Conservation (phyloP, 2,113 vertebrate species). For the rabbit (Oryctolagus cuniculus) region DNA sequence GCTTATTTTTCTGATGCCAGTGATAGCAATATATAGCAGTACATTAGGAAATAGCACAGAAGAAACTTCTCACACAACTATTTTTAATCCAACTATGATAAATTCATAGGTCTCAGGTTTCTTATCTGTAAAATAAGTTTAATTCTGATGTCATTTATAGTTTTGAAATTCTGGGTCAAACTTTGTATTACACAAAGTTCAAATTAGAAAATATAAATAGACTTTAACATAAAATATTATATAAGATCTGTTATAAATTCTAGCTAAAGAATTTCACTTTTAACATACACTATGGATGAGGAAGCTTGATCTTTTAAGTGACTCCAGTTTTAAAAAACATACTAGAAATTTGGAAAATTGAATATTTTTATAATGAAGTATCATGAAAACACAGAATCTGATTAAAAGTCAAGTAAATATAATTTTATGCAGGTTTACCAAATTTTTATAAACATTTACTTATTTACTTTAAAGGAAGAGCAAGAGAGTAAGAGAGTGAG, state of each 20-base stretch:
- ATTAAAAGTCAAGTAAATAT: neutral
- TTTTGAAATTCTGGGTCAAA: slow-evolving; percentile 13
- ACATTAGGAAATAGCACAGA: neutral
- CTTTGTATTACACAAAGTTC: neutral
- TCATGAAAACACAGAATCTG: neutral
- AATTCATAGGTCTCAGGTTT: neutral
- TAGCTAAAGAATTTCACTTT: neutral
- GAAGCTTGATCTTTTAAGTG: neutral
- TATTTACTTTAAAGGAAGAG: too few relatives aligned
- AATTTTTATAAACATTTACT: neutral
- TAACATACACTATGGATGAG: neutral
- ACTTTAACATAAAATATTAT: slow-evolving; percentile 15
- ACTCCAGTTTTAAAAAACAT: slow-evolving; percentile 3
- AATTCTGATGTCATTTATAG: slow-evolving; percentile 1
- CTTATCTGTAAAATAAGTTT: slow-evolving; percentile 20
- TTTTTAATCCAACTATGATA: neutral
- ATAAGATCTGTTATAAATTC: neutral
- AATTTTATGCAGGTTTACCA: neutral
- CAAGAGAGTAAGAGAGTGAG: too few relatives aligned
- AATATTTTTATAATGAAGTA: slow-evolving; percentile 27
- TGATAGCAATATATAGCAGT: neutral
- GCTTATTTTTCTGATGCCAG: neutral
- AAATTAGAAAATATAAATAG: neutral
- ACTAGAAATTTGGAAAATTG: neutral
- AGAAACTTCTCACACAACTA: neutral